phyloP scores from a whole-genome alignment of 2,113 vertebrate genomes.

The Shinisaurus crocodilurus region DNA sequence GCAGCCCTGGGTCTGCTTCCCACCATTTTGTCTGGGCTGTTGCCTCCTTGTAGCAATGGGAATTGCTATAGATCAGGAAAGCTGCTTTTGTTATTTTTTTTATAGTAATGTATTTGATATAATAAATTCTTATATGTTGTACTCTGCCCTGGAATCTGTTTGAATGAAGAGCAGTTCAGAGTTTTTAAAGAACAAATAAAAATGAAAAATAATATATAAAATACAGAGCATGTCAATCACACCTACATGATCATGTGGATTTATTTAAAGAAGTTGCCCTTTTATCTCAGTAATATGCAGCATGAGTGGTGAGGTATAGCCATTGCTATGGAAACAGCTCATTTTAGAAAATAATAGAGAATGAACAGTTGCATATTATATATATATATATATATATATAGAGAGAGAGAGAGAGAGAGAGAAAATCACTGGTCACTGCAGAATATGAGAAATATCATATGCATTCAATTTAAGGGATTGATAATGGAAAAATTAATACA shows the following conservation, averaged over 20 bases:
- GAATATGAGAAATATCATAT: conserved; percentile 23
- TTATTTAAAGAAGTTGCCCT: conserved; percentile 7
- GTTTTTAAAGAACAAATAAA: no score
- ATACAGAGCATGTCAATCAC: neutral
- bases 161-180: neutral
- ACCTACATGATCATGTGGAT: neutral
- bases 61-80: neutral
- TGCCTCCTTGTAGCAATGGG: neutral
- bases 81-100: neutral
- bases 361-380: conserved; percentile 58
- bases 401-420: no score
- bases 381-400: no score
- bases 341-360: conserved; percentile 49
- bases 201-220: neutral
- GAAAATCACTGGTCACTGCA: conserved; percentile 33
- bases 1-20: neutral
- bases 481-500: neutral
- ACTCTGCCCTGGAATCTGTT: neutral
- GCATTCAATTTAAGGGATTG: neutral
- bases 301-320: conserved; percentile 33
- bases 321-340: conserved; percentile 69
- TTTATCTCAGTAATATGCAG: conserved; percentile 35
- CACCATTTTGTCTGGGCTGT: neutral
- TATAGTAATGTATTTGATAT: neutral
- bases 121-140: neutral